Conservation (phyloP, 1,140 invertebrate species). For the Lysiphlebus fabarum region DNA sequence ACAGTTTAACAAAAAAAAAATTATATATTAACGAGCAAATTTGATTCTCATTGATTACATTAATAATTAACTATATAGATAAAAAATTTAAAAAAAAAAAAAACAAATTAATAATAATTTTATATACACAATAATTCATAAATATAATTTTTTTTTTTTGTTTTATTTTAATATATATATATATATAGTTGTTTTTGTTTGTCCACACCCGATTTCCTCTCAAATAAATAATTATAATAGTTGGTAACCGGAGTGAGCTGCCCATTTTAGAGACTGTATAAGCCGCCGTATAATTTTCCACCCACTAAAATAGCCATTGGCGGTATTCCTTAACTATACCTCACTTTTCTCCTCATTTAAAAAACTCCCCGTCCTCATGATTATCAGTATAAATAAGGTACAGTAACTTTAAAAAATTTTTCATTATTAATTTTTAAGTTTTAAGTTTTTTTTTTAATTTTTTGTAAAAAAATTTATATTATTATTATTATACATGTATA, state of each 20-base stretch:
- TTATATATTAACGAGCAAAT: too few species aligned
- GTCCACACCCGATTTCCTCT: slow-evolving; percentile 25
- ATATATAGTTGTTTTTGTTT: not conserved
- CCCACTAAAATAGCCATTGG: slow-evolving; percentile 57
- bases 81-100: too few species aligned
- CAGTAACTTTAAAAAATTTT: slow-evolving; percentile 34
- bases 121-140: too few species aligned
- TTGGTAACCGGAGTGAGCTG: slow-evolving; percentile 56
- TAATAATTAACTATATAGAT: too few species aligned
- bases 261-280: slow-evolving; percentile 55
- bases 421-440: not conserved
- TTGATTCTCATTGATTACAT: too few species aligned
- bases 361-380: slow-evolving; percentile 27
- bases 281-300: slow-evolving; percentile 57
- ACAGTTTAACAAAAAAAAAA: not conserved
- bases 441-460: too few species aligned
- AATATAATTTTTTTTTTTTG: too few species aligned
- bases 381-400: slow-evolving; percentile 57
- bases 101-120: too few species aligned
- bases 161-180: too few species aligned
- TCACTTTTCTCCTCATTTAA: not conserved
- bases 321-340: slow-evolving; percentile 31
- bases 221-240: slow-evolving; percentile 58
- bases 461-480: too few species aligned
- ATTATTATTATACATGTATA: too few species aligned